Conservation (phyloP, 2,113 vertebrate genomes). For the Takifugu bimaculatus region DNA sequence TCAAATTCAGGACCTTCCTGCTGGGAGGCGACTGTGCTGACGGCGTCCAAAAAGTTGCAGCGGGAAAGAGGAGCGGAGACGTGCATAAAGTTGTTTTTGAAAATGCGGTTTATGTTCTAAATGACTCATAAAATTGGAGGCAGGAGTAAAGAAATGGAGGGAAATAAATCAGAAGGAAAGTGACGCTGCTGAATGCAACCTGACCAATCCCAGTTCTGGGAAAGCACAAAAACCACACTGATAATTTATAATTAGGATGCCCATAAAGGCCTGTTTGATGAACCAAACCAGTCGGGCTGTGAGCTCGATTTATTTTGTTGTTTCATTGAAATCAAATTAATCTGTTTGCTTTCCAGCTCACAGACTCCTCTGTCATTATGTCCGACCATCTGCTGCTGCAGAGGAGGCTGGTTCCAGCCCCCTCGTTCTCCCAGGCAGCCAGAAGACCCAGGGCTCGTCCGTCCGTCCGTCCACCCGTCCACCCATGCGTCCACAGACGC, state of each 20-base stretch:
- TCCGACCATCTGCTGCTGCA: constrained; percentile 49
- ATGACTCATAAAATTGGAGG: too few species aligned
- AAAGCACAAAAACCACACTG: neutral
- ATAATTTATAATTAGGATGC: neutral
- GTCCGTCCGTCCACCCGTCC: neutral
- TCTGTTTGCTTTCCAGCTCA: constrained; percentile 55
- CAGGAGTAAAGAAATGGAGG: too few species aligned
- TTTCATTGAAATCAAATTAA: constrained; percentile 49
- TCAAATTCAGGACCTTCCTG: too few species aligned
- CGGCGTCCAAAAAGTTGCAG: too few species aligned
- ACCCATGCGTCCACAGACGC: too few species aligned
- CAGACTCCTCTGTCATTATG: constrained; percentile 46
- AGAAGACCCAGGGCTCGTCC: constrained; percentile 2
- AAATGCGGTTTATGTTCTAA: too few species aligned
- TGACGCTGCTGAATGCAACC: too few species aligned
- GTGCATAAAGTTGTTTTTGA: too few species aligned
- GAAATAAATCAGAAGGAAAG: too few species aligned
- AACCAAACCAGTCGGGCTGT: constrained; percentile 34
- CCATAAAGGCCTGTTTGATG: constrained; percentile 14
- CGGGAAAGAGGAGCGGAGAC: too few species aligned
- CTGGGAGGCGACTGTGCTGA: too few species aligned
- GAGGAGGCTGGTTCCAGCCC: constrained; percentile 37
- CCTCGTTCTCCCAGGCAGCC: constrained; percentile 16
- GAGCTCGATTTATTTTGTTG: constrained; percentile 39
- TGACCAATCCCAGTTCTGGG: constrained; percentile 1